Conservation (phyloP, 2,797 vertebrate genomes). For the Centropyge bicolor region DNA sequence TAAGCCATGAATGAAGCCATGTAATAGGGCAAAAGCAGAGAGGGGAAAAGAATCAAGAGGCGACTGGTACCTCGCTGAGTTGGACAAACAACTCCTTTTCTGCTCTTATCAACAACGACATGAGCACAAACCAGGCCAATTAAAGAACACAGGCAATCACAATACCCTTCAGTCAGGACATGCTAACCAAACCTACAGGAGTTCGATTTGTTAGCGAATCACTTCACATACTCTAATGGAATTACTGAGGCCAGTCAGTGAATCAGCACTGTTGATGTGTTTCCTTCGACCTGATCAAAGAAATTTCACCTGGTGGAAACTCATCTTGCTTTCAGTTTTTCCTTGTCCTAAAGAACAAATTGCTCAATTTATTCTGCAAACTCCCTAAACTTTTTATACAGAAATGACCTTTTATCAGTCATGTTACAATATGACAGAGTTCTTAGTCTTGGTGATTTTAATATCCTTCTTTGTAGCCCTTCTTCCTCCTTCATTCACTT, state of each 20-base stretch:
- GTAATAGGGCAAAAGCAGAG: slow-evolving; percentile 28
- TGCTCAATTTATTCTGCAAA: neutral
- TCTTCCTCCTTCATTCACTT: neutral
- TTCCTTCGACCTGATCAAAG: slow-evolving; percentile 33
- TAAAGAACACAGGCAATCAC: slow-evolving; percentile 52
- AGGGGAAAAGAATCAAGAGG: slow-evolving; percentile 31
- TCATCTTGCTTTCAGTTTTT: neutral
- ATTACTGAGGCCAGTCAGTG: slow-evolving; percentile 26
- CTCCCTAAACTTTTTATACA: neutral
- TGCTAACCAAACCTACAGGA: slow-evolving; percentile 60
- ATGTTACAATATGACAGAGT: neutral
- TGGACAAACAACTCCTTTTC: slow-evolving; percentile 62
- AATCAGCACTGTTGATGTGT: slow-evolving; percentile 33
- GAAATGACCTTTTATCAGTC: neutral
- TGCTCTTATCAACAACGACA: slow-evolving; percentile 65
- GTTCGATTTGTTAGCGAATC: slow-evolving; percentile 44
- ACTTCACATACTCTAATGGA: slow-evolving; percentile 34
- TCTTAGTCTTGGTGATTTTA: neutral
- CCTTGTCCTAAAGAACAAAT: neutral
- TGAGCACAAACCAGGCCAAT: slow-evolving; percentile 56
- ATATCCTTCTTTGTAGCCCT: too few species aligned
- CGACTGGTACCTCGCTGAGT: slow-evolving; percentile 29
- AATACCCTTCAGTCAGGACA: slow-evolving; percentile 66
- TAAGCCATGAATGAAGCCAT: slow-evolving; percentile 12
- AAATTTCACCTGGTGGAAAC: slow-evolving; percentile 1